Evolutionary conservation across 1,140 invertebrate species (phyloP).

Genomic region (Subanguina moxae): DNA sequence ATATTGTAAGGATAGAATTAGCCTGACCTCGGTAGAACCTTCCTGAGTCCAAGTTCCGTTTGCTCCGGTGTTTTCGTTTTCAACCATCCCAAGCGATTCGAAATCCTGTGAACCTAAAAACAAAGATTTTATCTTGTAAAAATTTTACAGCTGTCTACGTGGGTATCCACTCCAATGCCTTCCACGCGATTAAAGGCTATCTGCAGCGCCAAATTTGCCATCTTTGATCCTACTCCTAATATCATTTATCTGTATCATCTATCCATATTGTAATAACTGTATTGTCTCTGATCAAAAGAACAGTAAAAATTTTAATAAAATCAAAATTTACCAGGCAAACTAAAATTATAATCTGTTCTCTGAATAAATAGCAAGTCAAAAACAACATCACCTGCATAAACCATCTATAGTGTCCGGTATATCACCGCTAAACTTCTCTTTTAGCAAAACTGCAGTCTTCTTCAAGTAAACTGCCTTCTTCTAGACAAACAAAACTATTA

Average conservation of each 20-base stretch:
- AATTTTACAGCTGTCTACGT: conserved; percentile 15
- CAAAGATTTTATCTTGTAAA: neutral
- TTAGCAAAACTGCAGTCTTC: conserved; percentile 22
- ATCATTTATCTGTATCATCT: too few relatives aligned
- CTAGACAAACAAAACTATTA: conserved; percentile 24
- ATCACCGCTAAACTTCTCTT: conserved; percentile 27
- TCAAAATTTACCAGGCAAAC: neutral
- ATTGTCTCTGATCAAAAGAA: too few relatives aligned
- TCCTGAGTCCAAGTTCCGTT: conserved; percentile 26
- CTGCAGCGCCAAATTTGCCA: conserved; percentile 38
- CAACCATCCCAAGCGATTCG: conserved; percentile 36
- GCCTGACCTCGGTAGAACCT: conserved; percentile 37
- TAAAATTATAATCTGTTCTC: too few relatives aligned
- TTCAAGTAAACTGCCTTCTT: conserved; percentile 40
- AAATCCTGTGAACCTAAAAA: conserved; percentile 31
- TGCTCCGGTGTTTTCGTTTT: conserved; percentile 41
- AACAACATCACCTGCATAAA: conserved; percentile 9
- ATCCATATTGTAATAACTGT: too few relatives aligned
- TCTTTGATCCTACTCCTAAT: conserved; percentile 45
- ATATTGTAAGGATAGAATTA: neutral
- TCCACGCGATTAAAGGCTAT: conserved; percentile 35
- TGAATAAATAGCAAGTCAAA: neutral
- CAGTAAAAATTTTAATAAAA: conserved; percentile 7
- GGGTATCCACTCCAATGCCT: conserved; percentile 47
- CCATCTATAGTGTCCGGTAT: conserved; percentile 39